Evolutionary conservation across 2,113 vertebrate genomes (phyloP).

Genomic region (Glaucomys volans): DNA sequence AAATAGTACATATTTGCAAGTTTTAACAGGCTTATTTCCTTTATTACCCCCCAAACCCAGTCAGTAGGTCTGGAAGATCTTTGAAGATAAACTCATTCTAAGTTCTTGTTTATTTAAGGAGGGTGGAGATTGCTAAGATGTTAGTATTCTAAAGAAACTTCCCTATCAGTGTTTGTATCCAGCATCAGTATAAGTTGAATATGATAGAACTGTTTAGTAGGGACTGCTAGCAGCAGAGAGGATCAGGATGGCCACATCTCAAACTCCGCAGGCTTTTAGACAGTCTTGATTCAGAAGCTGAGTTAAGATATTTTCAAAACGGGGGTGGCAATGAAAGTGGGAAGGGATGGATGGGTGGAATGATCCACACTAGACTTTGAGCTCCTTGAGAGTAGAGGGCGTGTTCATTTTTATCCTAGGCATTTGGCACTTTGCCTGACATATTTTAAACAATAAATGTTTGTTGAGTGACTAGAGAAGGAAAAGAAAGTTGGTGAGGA

Average conservation of each 20-base stretch:
- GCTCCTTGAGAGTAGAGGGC: neutral
- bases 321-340: neutral
- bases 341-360: neutral
- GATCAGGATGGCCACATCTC: neutral
- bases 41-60: neutral
- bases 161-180: neutral
- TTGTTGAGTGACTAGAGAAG: slow-evolving; percentile 16
- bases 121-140: neutral
- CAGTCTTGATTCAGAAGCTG: neutral
- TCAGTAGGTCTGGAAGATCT: slow-evolving; percentile 40
- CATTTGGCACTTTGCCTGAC: neutral
- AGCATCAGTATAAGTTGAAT: neutral
- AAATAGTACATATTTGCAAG: slow-evolving; percentile 60
- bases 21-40: slow-evolving; percentile 64
- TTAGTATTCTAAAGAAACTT: neutral
- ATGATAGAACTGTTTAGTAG: neutral
- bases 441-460: neutral
- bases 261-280: neutral
- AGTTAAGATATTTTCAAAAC: neutral
- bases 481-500: neutral
- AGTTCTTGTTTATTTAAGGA: slow-evolving; percentile 30
- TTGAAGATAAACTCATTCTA: slow-evolving; percentile 55
- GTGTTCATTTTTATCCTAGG: neutral
- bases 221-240: neutral
- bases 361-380: neutral